Conservation (phyloP, 2,888 invertebrate species). For the Byasa hedistus region DNA sequence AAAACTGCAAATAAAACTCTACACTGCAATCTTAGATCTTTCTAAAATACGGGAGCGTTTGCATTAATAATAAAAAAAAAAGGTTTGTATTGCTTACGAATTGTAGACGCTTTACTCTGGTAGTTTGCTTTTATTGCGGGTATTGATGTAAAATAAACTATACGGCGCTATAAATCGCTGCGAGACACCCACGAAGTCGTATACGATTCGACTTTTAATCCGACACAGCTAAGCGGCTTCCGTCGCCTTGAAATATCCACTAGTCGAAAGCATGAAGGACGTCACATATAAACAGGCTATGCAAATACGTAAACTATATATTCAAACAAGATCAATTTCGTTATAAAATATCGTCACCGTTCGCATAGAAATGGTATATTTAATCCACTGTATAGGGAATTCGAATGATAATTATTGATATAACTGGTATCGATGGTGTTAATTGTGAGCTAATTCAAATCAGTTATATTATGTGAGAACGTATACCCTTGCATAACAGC, state of each 20-base stretch:
- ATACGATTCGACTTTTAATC: conserved; percentile 48
- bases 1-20: no score
- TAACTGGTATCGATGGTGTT: conserved; percentile 16
- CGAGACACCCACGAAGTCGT: conserved; percentile 65
- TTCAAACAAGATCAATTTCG: conserved; percentile 11
- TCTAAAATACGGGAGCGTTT: no score
- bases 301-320: conserved; percentile 12
- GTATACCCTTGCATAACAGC: conserved; percentile 15
- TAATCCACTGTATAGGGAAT: conserved; percentile 23
- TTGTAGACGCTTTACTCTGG: no score
- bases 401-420: conserved; percentile 25
- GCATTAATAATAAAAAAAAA: no score
- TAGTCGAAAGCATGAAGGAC: conserved; percentile 34
- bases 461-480: not conserved
- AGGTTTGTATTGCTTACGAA: no score
- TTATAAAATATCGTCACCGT: conserved; percentile 16
- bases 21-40: no score
- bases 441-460: conserved; percentile 7
- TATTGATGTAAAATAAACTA: conserved; percentile 9
- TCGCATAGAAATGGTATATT: conserved; percentile 28
- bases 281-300: conserved; percentile 5
- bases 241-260: conserved; percentile 49
- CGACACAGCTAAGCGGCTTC: conserved; percentile 52
- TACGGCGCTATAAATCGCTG: conserved; percentile 58
- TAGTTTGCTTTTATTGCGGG: not conserved